These are phyloP conservation scores for Mormyrus lacerda DNA, from an alignment of 2,113 vertebrate genomes.

Conservation along the genomic window DNA sequence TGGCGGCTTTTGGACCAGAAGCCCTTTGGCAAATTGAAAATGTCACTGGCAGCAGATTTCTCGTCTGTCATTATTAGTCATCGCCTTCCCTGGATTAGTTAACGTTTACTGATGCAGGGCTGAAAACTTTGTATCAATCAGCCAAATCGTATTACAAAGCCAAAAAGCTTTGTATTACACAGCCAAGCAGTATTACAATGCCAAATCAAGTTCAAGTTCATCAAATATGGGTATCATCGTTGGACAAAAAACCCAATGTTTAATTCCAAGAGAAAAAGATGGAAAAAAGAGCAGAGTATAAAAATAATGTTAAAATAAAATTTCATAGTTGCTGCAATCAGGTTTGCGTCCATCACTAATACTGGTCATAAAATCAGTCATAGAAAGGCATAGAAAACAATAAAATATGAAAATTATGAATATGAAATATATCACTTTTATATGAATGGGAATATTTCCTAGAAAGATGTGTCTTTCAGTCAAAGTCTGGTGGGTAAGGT, in stretches of 20 bases:
- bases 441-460: not conserved
- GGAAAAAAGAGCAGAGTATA: not conserved
- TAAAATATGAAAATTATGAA: too few relatives aligned
- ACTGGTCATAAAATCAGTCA: not conserved
- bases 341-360: not conserved
- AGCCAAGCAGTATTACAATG: not conserved
- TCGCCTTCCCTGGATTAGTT: not conserved
- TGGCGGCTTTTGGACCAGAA: not conserved
- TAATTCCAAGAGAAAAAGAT: not conserved
- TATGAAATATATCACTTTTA: too few relatives aligned
- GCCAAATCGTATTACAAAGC: not conserved
- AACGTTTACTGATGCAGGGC: not conserved
- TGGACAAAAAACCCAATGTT: not conserved
- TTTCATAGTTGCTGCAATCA: not conserved
- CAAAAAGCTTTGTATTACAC: not conserved
- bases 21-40: not conserved
- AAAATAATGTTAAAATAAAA: not conserved
- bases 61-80: not conserved
- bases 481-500: not conserved
- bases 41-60: not conserved
- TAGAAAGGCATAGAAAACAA: not conserved
- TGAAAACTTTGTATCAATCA: not conserved
- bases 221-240: not conserved
- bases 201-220: not conserved
- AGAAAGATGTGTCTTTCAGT: not conserved